These are phyloP conservation scores for Drosophila suboccidentalis DNA, from an alignment of 2,888 invertebrate genomes.

Conservation along the genomic window DNA sequence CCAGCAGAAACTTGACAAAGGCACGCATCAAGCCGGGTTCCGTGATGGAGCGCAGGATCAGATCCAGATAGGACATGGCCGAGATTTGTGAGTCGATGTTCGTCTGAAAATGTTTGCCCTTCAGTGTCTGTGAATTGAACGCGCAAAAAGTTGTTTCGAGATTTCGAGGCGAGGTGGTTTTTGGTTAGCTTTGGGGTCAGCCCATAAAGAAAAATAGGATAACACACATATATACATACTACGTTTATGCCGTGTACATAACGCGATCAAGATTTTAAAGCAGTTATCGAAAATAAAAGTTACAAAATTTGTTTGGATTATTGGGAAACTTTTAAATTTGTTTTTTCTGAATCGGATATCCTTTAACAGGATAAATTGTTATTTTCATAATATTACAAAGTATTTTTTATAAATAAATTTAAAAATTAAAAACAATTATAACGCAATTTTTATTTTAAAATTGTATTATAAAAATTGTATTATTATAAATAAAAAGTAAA, in stretches of 20 bases:
- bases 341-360: background rate
- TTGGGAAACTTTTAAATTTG: background rate
- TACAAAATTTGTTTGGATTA: background rate
- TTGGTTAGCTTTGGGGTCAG: constrained; percentile 69
- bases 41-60: constrained; percentile 94
- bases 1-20: constrained; percentile 93
- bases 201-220: constrained; percentile 40
- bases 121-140: constrained; percentile 85
- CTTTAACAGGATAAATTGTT: background rate
- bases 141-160: constrained; percentile 84
- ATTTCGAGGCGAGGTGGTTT: constrained; percentile 85
- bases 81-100: constrained; percentile 95
- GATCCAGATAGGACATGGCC: constrained; percentile 96
- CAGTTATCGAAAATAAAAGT: background rate
- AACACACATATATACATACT: constrained; percentile 52
- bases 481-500: too few species aligned
- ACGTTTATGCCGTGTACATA: constrained; percentile 41
- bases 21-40: constrained; percentile 93
- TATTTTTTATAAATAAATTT: too few species aligned
- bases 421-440: background rate
- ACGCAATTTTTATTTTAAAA: background rate
- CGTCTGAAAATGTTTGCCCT: constrained; percentile 90
- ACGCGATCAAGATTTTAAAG: constrained; percentile 6
- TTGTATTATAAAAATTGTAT: background rate
- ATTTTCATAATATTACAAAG: background rate